These are phyloP conservation scores for Drosophila subquinaria DNA, from an alignment of 2,888 invertebrate genomes.

Conservation along the genomic window DNA sequence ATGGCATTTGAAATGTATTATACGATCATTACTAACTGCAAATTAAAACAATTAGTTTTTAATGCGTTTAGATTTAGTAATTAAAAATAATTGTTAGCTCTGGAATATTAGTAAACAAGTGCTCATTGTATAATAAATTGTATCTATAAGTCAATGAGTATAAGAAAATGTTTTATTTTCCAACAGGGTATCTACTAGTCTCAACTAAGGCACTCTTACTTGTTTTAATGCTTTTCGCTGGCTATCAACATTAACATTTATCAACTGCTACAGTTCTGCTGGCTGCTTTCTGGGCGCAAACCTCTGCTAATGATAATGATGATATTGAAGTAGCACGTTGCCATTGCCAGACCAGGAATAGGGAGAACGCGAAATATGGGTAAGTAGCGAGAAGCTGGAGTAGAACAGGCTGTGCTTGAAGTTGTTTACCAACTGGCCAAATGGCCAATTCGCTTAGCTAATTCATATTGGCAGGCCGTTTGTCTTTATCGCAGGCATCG, in stretches of 20 bases:
- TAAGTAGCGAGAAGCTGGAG: not conserved
- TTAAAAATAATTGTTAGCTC: not conserved
- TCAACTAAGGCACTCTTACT: not conserved
- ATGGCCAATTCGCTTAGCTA: conserved; percentile 79
- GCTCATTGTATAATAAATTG: not conserved
- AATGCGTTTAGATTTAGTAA: not conserved
- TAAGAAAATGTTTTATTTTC: not conserved
- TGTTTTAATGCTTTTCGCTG: conserved; percentile 54
- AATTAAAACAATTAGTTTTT: conserved; percentile 2
- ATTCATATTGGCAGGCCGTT: conserved; percentile 79
- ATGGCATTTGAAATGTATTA: conserved; percentile 15
- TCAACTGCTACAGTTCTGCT: conserved; percentile 75
- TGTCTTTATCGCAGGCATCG: conserved; percentile 77
- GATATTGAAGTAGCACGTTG: conserved; percentile 68
- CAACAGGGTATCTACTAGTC: conserved; percentile 1
- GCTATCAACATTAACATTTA: conserved; percentile 80
- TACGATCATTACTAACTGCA: not conserved
- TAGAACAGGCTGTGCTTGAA: conserved; percentile 17
- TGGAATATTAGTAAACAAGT: not conserved
- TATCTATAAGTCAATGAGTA: not conserved
- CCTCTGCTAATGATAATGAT: conserved; percentile 78
- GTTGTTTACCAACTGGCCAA: conserved; percentile 74
- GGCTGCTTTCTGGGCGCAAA: conserved; percentile 62
- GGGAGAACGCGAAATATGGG: conserved; percentile 11
- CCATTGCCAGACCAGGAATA: conserved; percentile 17